Evolutionary conservation across 2,797 vertebrate species (phyloP).

Genomic region (Thaleichthys pacificus): DNA sequence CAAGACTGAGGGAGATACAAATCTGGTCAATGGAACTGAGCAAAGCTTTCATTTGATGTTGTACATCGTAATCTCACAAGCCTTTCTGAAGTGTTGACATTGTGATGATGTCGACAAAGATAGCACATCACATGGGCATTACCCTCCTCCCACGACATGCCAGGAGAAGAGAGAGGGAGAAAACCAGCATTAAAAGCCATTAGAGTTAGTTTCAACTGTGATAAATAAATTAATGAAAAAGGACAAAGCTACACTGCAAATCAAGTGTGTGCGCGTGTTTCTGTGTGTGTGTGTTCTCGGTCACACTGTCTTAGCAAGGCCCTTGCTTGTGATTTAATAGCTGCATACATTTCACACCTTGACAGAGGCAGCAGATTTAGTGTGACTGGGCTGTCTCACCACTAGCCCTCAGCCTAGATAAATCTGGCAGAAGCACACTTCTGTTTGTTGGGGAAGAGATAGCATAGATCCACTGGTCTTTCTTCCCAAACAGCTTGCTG

Average conservation of each 20-base stretch:
- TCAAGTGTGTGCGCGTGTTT: conserved; percentile 32
- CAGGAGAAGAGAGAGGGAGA: conserved; percentile 2
- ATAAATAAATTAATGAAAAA: conserved; percentile 51
- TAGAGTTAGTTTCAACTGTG: conserved; percentile 36
- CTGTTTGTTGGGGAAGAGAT: conserved; percentile 61
- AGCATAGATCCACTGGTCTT: conserved; percentile 39
- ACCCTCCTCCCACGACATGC: background rate
- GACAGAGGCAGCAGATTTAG: conserved; percentile 68
- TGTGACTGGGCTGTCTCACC: conserved; percentile 54
- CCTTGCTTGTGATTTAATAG: conserved; percentile 59
- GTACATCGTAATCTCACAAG: background rate
- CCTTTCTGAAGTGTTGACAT: background rate
- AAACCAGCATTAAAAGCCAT: conserved; percentile 27
- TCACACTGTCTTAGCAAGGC: conserved; percentile 26
- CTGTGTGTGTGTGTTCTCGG: background rate
- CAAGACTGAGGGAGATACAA: background rate
- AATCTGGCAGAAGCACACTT: conserved; percentile 52
- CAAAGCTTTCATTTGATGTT: background rate
- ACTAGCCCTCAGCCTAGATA: conserved; percentile 58
- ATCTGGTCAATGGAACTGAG: no score
- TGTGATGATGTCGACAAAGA: conserved; percentile 24
- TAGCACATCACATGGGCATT: no score
- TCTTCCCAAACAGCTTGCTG: conserved; percentile 24
- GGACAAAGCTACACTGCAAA: conserved; percentile 51
- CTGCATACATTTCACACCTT: conserved; percentile 64